phyloP scores from a whole-genome alignment of 2,113 vertebrate species.

The Scytalopus superciliaris region DNA sequence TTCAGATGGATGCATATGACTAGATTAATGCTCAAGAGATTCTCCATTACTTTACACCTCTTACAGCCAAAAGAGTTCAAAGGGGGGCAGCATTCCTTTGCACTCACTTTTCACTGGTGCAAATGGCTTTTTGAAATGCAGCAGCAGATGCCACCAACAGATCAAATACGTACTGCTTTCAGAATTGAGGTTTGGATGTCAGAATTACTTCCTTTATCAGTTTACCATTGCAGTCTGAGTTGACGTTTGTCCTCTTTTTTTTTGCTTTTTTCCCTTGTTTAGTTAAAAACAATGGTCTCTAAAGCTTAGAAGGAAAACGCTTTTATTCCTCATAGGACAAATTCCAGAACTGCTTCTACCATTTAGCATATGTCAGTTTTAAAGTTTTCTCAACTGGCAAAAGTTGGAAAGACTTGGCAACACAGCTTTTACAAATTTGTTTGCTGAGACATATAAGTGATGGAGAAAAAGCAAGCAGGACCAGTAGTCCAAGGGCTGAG shows the following conservation, averaged over 20 bases:
- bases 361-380: neutral
- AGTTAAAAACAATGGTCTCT: neutral
- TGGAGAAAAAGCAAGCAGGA: neutral
- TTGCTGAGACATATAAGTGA: neutral
- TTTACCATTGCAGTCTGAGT: neutral
- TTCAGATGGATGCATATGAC: neutral
- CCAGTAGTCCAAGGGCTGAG: neutral
- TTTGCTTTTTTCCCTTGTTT: neutral
- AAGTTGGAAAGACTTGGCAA: neutral
- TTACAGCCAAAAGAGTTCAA: neutral
- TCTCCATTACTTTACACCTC: constrained; percentile 53
- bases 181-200: neutral
- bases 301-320: neutral
- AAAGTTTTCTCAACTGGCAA: neutral
- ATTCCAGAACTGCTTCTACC: neutral
- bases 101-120: neutral
- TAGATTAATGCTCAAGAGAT: neutral
- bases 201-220: neutral
- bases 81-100: neutral
- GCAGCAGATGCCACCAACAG: neutral
- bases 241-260: neutral
- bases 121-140: neutral
- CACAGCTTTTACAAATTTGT: neutral
- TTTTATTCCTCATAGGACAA: neutral
- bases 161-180: neutral